phyloP scores from a whole-genome alignment of 2,797 vertebrate genomes.

The Muscicapa striata region DNA sequence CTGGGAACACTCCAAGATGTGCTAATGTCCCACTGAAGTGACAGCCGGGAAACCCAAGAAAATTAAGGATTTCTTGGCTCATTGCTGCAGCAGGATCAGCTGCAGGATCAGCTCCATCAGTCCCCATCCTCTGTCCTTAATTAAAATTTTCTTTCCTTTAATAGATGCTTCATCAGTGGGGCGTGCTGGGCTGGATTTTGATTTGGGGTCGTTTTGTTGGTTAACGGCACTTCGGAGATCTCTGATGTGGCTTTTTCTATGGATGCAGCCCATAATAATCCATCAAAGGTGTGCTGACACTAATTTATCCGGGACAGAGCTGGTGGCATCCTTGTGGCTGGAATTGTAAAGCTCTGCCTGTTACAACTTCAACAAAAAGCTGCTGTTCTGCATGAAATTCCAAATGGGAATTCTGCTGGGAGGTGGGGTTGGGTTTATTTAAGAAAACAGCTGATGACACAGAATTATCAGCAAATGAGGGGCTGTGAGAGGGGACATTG shows the following conservation, averaged over 20 bases:
- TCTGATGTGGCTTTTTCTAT: neutral
- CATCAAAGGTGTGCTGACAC: neutral
- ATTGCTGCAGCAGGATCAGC: neutral
- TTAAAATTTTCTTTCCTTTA: neutral
- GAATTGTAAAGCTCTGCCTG: neutral
- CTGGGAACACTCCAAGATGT: neutral
- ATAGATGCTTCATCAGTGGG: neutral
- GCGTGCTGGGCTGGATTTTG: neutral
- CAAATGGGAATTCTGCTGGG: neutral
- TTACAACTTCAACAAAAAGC: neutral
- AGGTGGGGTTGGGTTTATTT: neutral
- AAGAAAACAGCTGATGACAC: neutral
- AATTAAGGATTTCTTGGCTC: neutral
- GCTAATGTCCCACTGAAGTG: neutral
- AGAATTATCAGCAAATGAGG: neutral
- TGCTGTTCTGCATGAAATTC: neutral
- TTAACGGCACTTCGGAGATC: neutral
- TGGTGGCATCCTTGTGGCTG: neutral
- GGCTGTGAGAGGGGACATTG: neutral
- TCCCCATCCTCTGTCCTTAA: neutral
- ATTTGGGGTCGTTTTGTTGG: neutral
- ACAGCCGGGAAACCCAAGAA: neutral
- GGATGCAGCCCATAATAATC: neutral
- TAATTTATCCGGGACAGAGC: neutral
- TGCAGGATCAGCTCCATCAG: neutral